These are phyloP conservation scores for Balaenoptera acutorostrata DNA, from an alignment of 2,113 vertebrate genomes.

Conservation along the genomic window DNA sequence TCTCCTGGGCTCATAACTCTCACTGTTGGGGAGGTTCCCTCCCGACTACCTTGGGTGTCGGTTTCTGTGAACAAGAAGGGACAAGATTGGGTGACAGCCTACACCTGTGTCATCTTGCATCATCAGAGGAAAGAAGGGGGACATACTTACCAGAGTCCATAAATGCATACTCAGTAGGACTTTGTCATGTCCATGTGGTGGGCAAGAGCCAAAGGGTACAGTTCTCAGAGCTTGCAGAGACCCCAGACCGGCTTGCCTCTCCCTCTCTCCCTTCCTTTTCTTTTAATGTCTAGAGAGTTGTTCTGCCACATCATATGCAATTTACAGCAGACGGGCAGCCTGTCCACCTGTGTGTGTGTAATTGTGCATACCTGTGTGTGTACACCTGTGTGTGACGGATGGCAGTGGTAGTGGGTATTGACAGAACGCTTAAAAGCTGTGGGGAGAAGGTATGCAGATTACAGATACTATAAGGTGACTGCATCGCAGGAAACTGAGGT, in stretches of 20 bases:
- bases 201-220: neutral
- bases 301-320: neutral
- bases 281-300: neutral
- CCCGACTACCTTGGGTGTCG: too few relatives aligned
- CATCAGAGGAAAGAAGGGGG: neutral
- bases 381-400: neutral
- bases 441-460: neutral
- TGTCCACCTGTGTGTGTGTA: neutral
- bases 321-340: neutral
- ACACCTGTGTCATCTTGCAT: neutral
- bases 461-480: neutral
- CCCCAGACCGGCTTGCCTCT: neutral
- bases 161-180: accelerated
- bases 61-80: neutral
- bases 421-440: neutral
- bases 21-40: neutral
- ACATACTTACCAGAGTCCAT: accelerated
- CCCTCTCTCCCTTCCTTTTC: accelerated
- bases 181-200: accelerated
- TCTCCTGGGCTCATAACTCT: neutral
- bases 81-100: neutral
- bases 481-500: neutral
- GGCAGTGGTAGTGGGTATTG: accelerated
- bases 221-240: neutral
- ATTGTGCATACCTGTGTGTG: neutral